A percentile compares a stretch with the other conserved stretches of the same genome.
Evolutionary conservation across 1,140 invertebrate genomes (phyloP).

Genomic region (Trichomalopsis sarcophagae): DNA sequence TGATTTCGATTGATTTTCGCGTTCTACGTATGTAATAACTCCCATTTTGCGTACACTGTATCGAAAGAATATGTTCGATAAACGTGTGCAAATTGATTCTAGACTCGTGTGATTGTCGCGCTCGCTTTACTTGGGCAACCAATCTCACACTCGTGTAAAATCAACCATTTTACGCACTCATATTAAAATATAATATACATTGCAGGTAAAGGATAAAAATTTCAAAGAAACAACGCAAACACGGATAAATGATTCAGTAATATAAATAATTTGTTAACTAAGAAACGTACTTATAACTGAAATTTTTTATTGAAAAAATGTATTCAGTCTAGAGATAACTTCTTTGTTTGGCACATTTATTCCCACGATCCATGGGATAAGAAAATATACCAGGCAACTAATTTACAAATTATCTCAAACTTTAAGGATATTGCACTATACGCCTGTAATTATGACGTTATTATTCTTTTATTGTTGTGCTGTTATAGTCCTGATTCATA

Average conservation of each 20-base stretch:
- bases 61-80: too few species aligned
- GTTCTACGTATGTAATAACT: too few species aligned
- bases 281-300: background rate
- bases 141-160: too few species aligned
- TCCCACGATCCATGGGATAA: conserved; percentile 59
- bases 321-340: conserved; percentile 37
- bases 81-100: too few species aligned
- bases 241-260: background rate
- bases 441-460: background rate
- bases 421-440: conserved; percentile 23
- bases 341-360: conserved; percentile 61
- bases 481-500: background rate
- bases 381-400: conserved; percentile 52
- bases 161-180: too few species aligned
- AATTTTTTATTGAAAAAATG: background rate
- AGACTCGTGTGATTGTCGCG: too few species aligned
- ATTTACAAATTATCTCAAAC: conserved; percentile 54
- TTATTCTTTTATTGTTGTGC: background rate
- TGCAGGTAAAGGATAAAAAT: background rate
- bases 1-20: background rate
- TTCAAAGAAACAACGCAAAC: background rate
- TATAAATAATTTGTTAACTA: background rate
- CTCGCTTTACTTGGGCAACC: too few species aligned
- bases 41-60: too few species aligned
- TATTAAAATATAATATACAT: background rate